These are phyloP conservation scores for Kobus ellipsiprymnus DNA, from an alignment of 2,113 vertebrate genomes.

Conservation along the genomic window DNA sequence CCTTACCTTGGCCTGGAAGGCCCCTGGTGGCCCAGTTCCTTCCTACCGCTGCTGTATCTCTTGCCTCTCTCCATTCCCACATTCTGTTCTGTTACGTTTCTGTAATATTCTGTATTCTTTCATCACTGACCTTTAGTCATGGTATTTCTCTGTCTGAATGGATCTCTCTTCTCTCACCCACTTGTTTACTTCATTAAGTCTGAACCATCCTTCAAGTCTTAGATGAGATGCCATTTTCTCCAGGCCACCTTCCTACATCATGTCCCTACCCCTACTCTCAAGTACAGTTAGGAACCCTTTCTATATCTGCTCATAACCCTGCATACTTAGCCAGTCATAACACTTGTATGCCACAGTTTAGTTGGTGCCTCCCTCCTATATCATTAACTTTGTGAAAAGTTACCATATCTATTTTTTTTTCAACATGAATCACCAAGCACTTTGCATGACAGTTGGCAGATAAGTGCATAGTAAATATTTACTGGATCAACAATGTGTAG, in stretches of 20 bases:
- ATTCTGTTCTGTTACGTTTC: not conserved
- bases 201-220: not conserved
- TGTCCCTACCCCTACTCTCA: not conserved
- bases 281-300: not conserved
- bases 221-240: not conserved
- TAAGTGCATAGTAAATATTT: constrained; percentile 12
- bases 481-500: not conserved
- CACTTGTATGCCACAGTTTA: not conserved
- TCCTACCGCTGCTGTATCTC: not conserved
- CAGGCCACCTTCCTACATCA: not conserved
- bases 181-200: not conserved
- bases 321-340: not conserved
- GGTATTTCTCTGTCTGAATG: not conserved
- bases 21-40: not conserved
- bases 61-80: not conserved
- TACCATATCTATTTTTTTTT: not conserved
- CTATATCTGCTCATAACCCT: not conserved
- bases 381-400: not conserved
- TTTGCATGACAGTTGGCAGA: not conserved
- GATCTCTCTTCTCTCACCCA: not conserved
- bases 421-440: not conserved
- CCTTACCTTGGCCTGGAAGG: not conserved
- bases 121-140: not conserved
- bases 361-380: not conserved
- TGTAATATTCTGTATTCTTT: not conserved